These are phyloP conservation scores for Proterorhinus semilunaris DNA, from an alignment of 2,113 vertebrate genomes.

Conservation along the genomic window DNA sequence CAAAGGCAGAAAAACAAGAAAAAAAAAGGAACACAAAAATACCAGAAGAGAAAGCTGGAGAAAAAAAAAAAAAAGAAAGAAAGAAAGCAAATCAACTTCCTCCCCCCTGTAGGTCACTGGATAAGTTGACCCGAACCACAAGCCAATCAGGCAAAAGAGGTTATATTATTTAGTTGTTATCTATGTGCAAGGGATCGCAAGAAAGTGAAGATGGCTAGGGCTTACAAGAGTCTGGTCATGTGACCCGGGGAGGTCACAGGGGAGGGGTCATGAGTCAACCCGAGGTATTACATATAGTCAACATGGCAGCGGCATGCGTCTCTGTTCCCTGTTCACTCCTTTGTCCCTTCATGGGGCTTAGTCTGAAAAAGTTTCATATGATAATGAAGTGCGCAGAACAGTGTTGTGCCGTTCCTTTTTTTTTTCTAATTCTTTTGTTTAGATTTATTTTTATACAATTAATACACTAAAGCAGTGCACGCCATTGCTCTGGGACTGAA, in stretches of 20 bases:
- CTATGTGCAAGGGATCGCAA: background rate
- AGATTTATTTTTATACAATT: no score
- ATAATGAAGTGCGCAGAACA: background rate
- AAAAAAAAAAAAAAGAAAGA: constrained; percentile 20
- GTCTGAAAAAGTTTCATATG: background rate
- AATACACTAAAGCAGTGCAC: no score
- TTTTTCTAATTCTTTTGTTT: background rate
- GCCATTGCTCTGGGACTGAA: no score
- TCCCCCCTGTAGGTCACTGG: constrained; percentile 35
- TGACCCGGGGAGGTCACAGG: constrained; percentile 67
- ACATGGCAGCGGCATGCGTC: constrained; percentile 25
- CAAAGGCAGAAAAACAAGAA: constrained; percentile 35
- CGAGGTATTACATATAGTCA: constrained; percentile 60
- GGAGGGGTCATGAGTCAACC: constrained; percentile 59
- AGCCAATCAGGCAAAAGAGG: constrained; percentile 40
- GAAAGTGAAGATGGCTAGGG: constrained; percentile 23
- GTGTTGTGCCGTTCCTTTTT: no score
- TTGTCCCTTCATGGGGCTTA: background rate
- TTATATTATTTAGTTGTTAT: constrained; percentile 41
- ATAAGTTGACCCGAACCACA: constrained; percentile 70
- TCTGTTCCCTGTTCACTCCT: background rate
- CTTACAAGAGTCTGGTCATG: constrained; percentile 64
- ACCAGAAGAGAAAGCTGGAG: constrained; percentile 72
- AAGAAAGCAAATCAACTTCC: background rate
- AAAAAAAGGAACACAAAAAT: constrained; percentile 67